Evolutionary conservation across 2,797 vertebrate species (phyloP), one percentile per base, ranked within the genome.

Genomic region (Micromesistius poutassou): DNA sequence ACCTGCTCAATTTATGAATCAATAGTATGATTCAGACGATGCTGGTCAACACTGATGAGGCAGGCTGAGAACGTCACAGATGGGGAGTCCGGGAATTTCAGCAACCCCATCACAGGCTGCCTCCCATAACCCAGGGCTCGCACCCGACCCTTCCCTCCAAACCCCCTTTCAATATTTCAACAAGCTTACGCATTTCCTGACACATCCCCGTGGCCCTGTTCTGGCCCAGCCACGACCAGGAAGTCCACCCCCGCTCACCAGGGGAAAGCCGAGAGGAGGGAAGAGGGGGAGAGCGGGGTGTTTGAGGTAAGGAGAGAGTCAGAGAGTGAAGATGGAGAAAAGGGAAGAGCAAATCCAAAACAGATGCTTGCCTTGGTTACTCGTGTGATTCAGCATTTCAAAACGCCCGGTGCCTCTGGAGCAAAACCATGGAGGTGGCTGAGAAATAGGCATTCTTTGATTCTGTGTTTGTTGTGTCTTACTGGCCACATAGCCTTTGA

Each of bases 151-250:
- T 88, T 87, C 75, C 71, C 76, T 72, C 83, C 1, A 68, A 87
- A 85, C 85, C 84, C 79, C 85, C 76, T 87, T 90, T 83, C 79
- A 90, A 93, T 91, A 91, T 88, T 90, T 81, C 81, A 89, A 80
- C 78, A 25, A 76, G 79, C 80, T 90, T 88, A 91, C 87, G 85
- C 85, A 89, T 83, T 94, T 94, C 92, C 92, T 93, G 89, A 89
- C 82, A 78, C 71, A 77, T 91, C 87, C 88, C 89, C 74, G 79
- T 68, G 88, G 86, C 87, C 83, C 78, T 83, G 83, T 82, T 84
- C 82, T 84, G 87, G 86, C 85, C 82, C 79, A 70, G 79, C 72
- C 81, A 16, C 35, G 72, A 83, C 83, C 83, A 86, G 78, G 76
- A 80, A 75, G 84, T 85, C 90, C 83, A 81, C 90, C 92, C 89